A percentile compares a stretch with the other conserved stretches of the same genome.
These are phyloP conservation scores for Gnathonemus echidnorhynchus DNA, from an alignment of 2,113 vertebrate genomes.

Conservation along the genomic window DNA sequence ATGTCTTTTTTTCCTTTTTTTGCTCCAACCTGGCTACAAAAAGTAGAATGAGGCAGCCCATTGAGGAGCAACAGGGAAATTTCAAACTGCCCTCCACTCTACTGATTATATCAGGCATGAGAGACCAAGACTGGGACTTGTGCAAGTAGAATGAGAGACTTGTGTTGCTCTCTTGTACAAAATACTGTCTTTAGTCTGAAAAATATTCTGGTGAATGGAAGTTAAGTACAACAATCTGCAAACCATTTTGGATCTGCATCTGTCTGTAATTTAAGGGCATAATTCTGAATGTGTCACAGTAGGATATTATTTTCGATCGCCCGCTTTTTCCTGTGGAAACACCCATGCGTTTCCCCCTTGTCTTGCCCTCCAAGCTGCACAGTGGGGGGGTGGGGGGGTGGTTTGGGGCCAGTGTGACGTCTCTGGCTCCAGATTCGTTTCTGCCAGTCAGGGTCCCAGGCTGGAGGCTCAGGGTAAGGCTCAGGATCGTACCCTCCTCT, in stretches of 20 bases:
- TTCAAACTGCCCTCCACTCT: background rate
- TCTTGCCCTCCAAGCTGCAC: background rate
- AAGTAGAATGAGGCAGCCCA: background rate
- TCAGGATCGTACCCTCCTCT: slow-evolving; percentile 29
- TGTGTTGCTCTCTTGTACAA: background rate
- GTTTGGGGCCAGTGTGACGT: background rate
- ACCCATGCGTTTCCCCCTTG: background rate
- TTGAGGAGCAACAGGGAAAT: background rate
- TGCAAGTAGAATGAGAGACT: background rate
- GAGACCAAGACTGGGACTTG: background rate
- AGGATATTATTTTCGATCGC: background rate
- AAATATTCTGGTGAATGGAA: background rate
- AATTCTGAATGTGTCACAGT: background rate
- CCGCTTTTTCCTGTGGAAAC: background rate
- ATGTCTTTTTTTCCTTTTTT: background rate
- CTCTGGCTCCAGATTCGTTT: background rate
- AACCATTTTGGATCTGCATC: background rate
- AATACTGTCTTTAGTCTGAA: background rate
- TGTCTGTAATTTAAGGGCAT: background rate
- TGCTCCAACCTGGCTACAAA: background rate
- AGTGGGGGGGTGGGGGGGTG: background rate
- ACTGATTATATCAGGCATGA: background rate
- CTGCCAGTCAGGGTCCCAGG: background rate
- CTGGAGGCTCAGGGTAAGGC: background rate
- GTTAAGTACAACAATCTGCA: slow-evolving; percentile 43